These are phyloP conservation scores for Tragelaphus eurycerus DNA, from an alignment of 2,797 vertebrate species.

Conservation along the genomic window DNA sequence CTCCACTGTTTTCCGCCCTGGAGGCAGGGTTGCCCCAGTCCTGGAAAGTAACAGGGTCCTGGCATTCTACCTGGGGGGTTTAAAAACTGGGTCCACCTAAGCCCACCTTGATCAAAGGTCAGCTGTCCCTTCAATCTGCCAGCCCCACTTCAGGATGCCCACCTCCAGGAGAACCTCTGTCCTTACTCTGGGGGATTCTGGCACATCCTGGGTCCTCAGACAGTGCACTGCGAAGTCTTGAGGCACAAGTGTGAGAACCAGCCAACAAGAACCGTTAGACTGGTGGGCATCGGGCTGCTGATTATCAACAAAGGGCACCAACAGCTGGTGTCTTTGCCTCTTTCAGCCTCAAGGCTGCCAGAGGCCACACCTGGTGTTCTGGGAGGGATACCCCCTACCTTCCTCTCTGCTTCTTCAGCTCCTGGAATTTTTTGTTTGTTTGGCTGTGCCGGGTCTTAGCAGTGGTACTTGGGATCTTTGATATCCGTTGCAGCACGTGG, in stretches of 20 bases:
- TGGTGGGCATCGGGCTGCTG: not conserved
- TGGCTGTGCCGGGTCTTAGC: not conserved
- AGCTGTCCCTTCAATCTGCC: not conserved
- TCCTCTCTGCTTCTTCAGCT: not conserved
- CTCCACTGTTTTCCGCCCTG: not conserved
- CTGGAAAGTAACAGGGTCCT: not conserved
- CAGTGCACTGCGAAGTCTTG: not conserved
- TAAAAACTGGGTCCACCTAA: not conserved
- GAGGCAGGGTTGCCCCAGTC: not conserved
- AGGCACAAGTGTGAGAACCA: not conserved
- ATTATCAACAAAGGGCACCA: not conserved
- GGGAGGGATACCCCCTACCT: not conserved
- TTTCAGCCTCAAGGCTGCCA: too few species aligned
- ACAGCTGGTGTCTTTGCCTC: not conserved
- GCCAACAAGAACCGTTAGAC: not conserved
- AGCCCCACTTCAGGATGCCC: too few species aligned
- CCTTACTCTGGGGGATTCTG: not conserved
- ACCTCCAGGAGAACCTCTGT: too few species aligned
- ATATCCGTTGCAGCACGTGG: not conserved
- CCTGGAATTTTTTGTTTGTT: not conserved
- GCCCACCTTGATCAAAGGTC: not conserved
- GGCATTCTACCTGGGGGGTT: fast-evolving
- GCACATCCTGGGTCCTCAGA: not conserved
- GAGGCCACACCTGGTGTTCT: not conserved
- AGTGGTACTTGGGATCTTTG: not conserved